Percentiles rank a stretch among this genome's conserved stretches.
Conservation (phyloP, 2,888 invertebrate species). For the Anagyrus pseudococci region DNA sequence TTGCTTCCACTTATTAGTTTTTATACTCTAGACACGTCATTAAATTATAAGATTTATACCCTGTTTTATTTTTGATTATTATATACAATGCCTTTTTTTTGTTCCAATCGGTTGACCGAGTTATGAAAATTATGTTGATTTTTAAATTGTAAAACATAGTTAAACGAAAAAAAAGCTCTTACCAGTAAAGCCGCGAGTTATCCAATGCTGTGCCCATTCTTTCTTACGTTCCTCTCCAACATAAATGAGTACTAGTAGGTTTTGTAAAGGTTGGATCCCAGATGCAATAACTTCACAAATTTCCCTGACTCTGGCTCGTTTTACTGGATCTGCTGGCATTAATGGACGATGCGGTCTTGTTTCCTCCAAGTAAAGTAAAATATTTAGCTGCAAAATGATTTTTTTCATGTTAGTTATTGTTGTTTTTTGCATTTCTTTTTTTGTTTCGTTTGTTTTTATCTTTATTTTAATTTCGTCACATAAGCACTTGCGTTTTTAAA, state of each 20-base stretch:
- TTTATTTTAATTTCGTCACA: neutral
- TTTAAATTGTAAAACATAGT: no score
- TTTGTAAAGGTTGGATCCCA: conserved; percentile 96
- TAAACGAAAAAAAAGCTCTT: no score
- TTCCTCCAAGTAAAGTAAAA: conserved; percentile 96
- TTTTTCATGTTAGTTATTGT: conserved; percentile 9
- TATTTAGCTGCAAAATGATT: conserved; percentile 70
- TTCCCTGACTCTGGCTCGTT: conserved; percentile 90
- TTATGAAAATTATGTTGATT: neutral
- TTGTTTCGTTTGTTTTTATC: neutral
- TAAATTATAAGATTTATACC: no score
- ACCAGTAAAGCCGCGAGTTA: conserved; percentile 82
- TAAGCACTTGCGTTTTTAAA: neutral
- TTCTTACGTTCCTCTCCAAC: conserved; percentile 89
- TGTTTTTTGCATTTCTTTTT: neutral
- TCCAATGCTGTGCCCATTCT: conserved; percentile 95
- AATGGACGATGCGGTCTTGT: conserved; percentile 84
- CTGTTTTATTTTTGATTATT: no score
- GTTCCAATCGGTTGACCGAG: no score
- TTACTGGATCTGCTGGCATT: conserved; percentile 87
- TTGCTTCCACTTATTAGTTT: no score
- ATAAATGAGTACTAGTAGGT: conserved; percentile 84
- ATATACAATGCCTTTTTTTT: no score
- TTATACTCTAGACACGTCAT: no score
- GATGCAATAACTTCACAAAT: conserved; percentile 92